Base-by-base conservation (phyloP, 2,888 invertebrate species). In the Anoplius nigerrimus region DNA sequence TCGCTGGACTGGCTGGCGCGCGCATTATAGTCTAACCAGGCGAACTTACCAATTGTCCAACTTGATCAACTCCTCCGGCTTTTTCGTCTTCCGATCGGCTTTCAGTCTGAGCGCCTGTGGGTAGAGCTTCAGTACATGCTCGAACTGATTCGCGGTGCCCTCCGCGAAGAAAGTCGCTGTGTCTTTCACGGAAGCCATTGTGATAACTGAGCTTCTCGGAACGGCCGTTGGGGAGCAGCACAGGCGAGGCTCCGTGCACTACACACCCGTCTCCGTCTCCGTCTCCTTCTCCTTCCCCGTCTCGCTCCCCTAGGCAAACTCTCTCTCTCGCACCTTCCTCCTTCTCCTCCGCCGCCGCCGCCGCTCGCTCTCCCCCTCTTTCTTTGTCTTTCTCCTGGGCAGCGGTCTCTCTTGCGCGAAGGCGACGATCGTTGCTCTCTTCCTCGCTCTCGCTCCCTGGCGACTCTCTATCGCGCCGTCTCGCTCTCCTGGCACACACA, bases 81-180 rank as follows among this genome's bases (percentile, higher is more conserved):
- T 97, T 92, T 97, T 97, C 89, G 93, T 94, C 90, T 95, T 96
- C 90, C 93, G 93, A 89, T 97, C 95, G 75, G 97, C 97, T 91
- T 97, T 97, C 84, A 97, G 90, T 91, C 94, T 94, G 82, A 97
- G 92, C 83, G 96, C 97, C 92, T 97, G 94, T 85, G 97, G 96
- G 91, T 97, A 97, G 87, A 97, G 92, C 91, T 95, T 94, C 88
- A 95, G 92, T 89, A 97, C 96, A 91, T 94, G 94, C 89, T 95
- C 94, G 91, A 95, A 96, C 91, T 95, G 95, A 90, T 92, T 92
- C 88, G 95, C 94, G 90, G 94, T 94, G 90, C 96, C 97, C 91
- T 95, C 94, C 90, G 94, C 93, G 91, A 97, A 97, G 93, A 97
- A 97, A 92, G 95, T 95, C 90, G 96, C 95, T 91, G 96, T 96